A percentile compares a stretch with the other conserved stretches of the same genome.
These are phyloP conservation scores for Myiagra hebetior DNA, from an alignment of 2,113 vertebrate species.

Conservation along the genomic window DNA sequence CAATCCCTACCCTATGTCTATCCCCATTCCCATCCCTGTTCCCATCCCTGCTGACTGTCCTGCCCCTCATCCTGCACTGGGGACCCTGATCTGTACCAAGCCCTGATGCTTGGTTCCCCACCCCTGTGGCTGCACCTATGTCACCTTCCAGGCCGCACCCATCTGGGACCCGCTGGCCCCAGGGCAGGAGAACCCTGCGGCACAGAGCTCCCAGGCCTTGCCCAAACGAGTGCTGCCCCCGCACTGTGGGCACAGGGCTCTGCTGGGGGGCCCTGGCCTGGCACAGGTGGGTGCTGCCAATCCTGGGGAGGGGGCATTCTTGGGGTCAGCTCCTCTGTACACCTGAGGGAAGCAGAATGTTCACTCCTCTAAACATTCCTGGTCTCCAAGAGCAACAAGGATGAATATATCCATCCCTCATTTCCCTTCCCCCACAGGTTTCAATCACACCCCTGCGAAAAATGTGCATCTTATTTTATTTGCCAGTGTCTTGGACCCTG, in stretches of 20 bases:
- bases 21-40: not conserved
- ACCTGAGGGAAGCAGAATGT: not conserved
- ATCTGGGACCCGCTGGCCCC: fast-evolving
- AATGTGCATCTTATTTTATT: not conserved
- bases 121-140: fast-evolving
- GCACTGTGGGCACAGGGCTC: not conserved
- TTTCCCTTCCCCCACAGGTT: not conserved
- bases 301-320: not conserved
- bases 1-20: too few species aligned
- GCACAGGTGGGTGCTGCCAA: not conserved
- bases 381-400: not conserved
- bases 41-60: not conserved
- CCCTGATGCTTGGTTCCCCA: not conserved
- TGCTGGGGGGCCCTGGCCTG: not conserved
- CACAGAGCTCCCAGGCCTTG: not conserved
- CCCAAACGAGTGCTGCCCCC: not conserved
- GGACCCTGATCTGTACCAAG: too few species aligned
- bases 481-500: not conserved
- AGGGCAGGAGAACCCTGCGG: fast-evolving
- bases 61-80: not conserved
- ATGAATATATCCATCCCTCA: not conserved
- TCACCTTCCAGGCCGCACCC: fast-evolving
- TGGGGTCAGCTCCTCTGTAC: not conserved
- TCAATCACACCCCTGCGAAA: not conserved
- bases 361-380: fast-evolving